Base-by-base conservation (phyloP, 2,797 vertebrate species). In the Hyperoplus immaculatus region DNA sequence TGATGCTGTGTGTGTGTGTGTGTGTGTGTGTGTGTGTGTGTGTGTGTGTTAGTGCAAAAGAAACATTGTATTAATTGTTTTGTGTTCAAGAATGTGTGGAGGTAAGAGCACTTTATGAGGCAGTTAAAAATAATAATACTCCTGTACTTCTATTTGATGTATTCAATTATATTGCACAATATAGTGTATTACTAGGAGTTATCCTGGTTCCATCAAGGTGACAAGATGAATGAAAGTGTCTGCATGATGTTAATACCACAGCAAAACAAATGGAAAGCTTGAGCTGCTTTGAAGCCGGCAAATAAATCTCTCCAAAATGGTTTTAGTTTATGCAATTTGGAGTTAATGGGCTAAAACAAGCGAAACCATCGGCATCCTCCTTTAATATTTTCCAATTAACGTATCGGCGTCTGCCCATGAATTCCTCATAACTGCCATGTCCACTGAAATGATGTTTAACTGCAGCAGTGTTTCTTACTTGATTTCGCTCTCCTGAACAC, bases 401-500 rank as follows among this genome's bases (percentile, higher is more conserved):
- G 70, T 75, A 69, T 77, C 72, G 60, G 29, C 49, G 47, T 75
- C 47, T 81, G 68, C 61, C 29, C 64, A 65, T 82, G 82, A 86
- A 71, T 75, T 73, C 69, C 71, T 77, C 80, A 73, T 78, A 79
- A 78, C 63, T 36, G 73, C 67, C 65, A 42, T n/a, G 39, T 47
- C 42, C 21, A 47, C 54, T 49, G 43, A 69, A 73, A 77, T 66
- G 16, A 75, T 47, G 29, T 66, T 61, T 5, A 47, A 59, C 39
- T 72, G 47, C 61, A 43, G 63, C 53, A n/a, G 36, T 6, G 55
- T 69, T 62, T 89, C 94, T 97, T 97, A 99, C 98, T 97, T 99
- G 88, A 98, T 98, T 77, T 99, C 98, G 66, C 96, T 97, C 92
- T 99, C 98, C 92, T 97, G 97, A 85, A 99, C 96, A 87, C 97